Conservation (phyloP, 2,888 invertebrate genomes). For the Hipparchia semele region DNA sequence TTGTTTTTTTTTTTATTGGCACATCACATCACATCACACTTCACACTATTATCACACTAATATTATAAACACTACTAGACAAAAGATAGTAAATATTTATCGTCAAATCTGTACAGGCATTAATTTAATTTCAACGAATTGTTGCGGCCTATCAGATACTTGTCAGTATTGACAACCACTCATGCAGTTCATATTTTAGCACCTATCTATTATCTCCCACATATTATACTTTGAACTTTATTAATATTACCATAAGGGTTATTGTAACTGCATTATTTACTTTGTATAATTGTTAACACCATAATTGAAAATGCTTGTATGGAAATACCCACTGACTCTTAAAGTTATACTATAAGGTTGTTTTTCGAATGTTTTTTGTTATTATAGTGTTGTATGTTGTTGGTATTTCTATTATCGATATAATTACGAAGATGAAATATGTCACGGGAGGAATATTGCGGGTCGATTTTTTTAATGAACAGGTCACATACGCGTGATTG, state of each 20-base stretch:
- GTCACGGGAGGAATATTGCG: conserved; percentile 34
- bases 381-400: neutral
- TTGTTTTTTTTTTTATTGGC: no score
- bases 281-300: conserved; percentile 20
- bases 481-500: conserved; percentile 36
- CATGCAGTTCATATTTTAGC: conserved; percentile 31
- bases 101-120: neutral
- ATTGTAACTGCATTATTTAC: neutral
- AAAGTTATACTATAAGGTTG: neutral
- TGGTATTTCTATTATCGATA: conserved; percentile 36
- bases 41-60: no score
- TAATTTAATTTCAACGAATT: conserved; percentile 28
- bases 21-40: no score
- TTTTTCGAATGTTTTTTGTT: neutral
- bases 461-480: conserved; percentile 38
- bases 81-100: neutral
- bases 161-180: conserved; percentile 37
- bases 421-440: conserved; percentile 42
- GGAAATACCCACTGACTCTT: neutral
- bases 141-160: conserved; percentile 35
- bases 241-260: conserved; percentile 6
- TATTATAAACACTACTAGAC: neutral
- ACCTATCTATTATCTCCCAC: neutral
- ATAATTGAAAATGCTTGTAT: neutral
- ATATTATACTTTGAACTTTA: conserved; percentile 21